Evolutionary conservation across 2,888 invertebrate genomes (phyloP).

Genomic region (Prosapia bicincta): DNA sequence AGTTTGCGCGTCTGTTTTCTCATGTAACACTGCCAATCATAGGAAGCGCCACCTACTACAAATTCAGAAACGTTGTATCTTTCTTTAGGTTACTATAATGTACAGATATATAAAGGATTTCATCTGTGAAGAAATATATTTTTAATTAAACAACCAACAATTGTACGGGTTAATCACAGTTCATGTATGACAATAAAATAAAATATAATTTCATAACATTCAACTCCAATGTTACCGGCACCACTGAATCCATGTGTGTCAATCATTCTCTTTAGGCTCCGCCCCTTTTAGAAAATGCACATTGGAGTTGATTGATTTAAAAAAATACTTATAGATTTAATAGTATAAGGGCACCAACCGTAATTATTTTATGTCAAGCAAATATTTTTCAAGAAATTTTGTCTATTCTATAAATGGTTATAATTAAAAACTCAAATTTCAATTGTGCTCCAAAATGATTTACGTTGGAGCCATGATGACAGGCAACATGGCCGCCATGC

Average conservation of each 20-base stretch:
- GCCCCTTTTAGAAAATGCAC: constrained; percentile 16
- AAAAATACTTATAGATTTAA: background rate
- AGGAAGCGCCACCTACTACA: constrained; percentile 34
- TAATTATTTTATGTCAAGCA: background rate
- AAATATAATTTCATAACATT: background rate
- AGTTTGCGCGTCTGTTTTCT: constrained; percentile 40
- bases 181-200: background rate
- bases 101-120: background rate
- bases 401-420: background rate
- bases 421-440: background rate
- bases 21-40: constrained; percentile 37
- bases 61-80: background rate
- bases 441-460: constrained; percentile 12
- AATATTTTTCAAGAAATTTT: background rate
- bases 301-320: background rate
- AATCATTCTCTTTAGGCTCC: constrained; percentile 16
- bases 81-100: background rate
- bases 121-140: background rate
- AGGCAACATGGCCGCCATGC: constrained; percentile 10
- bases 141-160: background rate
- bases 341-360: background rate
- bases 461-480: constrained; percentile 9
- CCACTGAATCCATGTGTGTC: constrained; percentile 7
- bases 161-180: background rate
- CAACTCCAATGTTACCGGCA: background rate